phyloP scores from a whole-genome alignment of 1,140 invertebrate species.

The Nasonia giraulti region DNA sequence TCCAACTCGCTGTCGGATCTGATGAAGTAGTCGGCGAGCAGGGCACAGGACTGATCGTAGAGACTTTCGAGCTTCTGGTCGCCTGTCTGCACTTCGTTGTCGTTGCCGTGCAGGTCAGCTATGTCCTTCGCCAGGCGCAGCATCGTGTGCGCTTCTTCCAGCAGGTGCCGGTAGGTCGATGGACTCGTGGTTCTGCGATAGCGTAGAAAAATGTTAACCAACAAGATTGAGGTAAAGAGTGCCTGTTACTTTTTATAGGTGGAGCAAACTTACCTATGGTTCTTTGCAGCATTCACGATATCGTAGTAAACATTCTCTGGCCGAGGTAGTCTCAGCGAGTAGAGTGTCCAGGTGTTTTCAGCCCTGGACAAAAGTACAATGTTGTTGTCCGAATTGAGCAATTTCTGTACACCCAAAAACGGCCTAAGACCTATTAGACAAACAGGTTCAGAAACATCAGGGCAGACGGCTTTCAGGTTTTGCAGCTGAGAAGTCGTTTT shows the following conservation, averaged over 20 bases:
- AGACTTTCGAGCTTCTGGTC: constrained; percentile 73
- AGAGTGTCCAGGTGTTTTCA: constrained; percentile 81
- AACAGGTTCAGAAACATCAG: constrained; percentile 79
- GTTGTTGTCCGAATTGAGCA: constrained; percentile 78
- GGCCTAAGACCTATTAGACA: constrained; percentile 83
- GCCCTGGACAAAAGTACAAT: constrained; percentile 80
- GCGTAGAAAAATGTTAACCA: not conserved
- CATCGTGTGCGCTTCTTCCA: constrained; percentile 81
- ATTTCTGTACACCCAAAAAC: constrained; percentile 82
- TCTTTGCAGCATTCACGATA: constrained; percentile 79
- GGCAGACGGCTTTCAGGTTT: constrained; percentile 70
- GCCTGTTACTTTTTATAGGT: not conserved
- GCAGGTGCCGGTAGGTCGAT: constrained; percentile 79
- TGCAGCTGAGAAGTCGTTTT: constrained; percentile 64
- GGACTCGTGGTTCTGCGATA: constrained; percentile 68
- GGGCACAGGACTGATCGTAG: constrained; percentile 77
- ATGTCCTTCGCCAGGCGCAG: constrained; percentile 74
- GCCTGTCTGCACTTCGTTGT: constrained; percentile 57
- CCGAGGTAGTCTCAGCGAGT: constrained; percentile 78
- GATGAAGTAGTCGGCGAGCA: constrained; percentile 80
- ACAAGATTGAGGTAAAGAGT: not conserved
- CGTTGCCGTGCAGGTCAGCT: constrained; percentile 35
- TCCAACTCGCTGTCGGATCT: constrained; percentile 76
- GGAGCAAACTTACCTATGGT: constrained; percentile 72
- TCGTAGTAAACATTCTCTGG: constrained; percentile 79